Evolutionary conservation across 2,797 vertebrate species (phyloP).

Genomic region (Potorous gilbertii): DNA sequence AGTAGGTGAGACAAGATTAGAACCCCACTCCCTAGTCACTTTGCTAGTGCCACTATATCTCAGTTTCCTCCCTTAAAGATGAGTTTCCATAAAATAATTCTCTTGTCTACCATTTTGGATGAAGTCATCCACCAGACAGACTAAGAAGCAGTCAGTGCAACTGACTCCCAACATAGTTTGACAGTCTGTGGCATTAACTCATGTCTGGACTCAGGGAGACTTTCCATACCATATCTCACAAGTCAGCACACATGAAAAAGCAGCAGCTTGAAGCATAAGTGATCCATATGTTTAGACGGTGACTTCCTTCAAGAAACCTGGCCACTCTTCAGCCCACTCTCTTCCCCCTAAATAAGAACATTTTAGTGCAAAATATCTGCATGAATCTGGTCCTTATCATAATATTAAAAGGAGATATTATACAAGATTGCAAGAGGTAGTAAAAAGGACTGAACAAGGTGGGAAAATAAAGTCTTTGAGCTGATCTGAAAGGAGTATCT

Average conservation of each 20-base stretch:
- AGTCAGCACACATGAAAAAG: slow-evolving; percentile 27
- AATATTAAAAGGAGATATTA: background rate
- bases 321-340: background rate
- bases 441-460: background rate
- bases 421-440: background rate
- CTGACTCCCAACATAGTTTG: slow-evolving; percentile 43
- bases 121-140: slow-evolving; percentile 54
- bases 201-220: slow-evolving; percentile 59
- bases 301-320: slow-evolving; percentile 37
- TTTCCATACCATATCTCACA: slow-evolving; percentile 52
- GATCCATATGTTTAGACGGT: background rate
- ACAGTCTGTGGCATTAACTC: slow-evolving; percentile 57
- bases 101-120: slow-evolving; percentile 61
- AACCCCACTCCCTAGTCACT: background rate
- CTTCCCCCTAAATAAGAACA: slow-evolving; percentile 14
- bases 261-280: slow-evolving; percentile 8
- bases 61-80: slow-evolving; percentile 19
- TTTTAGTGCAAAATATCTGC: background rate
- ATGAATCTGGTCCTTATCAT: background rate
- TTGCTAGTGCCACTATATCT: background rate
- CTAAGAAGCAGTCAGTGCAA: slow-evolving; percentile 12
- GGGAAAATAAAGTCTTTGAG: background rate
- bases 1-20: background rate
- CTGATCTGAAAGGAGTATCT: background rate
- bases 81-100: slow-evolving; percentile 29